Evolutionary conservation across 2,888 invertebrate species (phyloP), one percentile per base, ranked within the genome.

Genomic region (Papilio demoleus): DNA sequence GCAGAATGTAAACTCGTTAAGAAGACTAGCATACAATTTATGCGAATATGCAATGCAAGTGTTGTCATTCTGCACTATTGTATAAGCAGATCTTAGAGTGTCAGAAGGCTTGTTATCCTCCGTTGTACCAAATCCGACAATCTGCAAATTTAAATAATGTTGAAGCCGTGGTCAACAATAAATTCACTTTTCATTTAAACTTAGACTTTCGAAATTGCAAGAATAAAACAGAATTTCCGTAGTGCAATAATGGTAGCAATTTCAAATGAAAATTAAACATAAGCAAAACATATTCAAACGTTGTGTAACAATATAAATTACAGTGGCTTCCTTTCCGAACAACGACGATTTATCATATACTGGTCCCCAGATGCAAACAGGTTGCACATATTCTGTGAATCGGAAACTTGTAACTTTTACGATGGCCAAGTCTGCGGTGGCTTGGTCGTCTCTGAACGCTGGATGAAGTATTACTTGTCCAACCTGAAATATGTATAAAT

Each of bases 1-100:
- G 77, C 95, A 95, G 76, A 95, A 94, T 1, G 94, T 93, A 63
- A 94, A 94, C 73, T 93, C 94, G 65, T 94, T 93, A 14, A 95
- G 76, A 63, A 94, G 90, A 69, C 87, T 88, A 17, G 81, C 77
- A 77, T 95, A 94, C 40, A 94, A 87, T 3, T 80, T 78, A 0
- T 86, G 86, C 59, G 93, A 88, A 64, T 88, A 88, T 1, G 83
- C 73, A 2, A 93, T 85, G 76, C 95, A 95, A 0, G 88, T 85
- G 0, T 87, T 79, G 58, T 93, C 90, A n/a, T 89, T 82, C 19
- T 94, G 91, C 1, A 95, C 86, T 68, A 92, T 83, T 8, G 93
- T 86, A 66, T 92, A 84, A 0, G 93, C 87, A 5, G 93, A 84
- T 72, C 93, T 87, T 5, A 95, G 80, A 4, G 80, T 82, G 14